phyloP scores from a whole-genome alignment of 2,888 invertebrate genomes.

The Labia minor region DNA sequence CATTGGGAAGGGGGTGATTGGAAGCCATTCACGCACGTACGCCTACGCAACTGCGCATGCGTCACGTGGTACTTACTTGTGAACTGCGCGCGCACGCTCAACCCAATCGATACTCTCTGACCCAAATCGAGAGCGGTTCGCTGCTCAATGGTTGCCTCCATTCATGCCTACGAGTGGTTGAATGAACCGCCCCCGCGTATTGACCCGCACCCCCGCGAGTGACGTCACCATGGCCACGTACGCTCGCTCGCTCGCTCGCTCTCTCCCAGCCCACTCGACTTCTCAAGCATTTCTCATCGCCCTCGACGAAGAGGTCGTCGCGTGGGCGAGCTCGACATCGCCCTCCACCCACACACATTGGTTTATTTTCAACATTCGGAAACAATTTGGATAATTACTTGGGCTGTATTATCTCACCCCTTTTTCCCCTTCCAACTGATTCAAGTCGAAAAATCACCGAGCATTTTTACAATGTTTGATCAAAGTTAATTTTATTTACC shows the following conservation, averaged over 20 bases:
- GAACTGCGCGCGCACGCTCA: background rate
- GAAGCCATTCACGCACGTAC: background rate
- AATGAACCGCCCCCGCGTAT: slow-evolving; percentile 4
- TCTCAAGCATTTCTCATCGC: slow-evolving; percentile 3
- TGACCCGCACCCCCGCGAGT: background rate
- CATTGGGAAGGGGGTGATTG: background rate
- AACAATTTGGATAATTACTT: too few relatives aligned
- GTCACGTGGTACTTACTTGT: slow-evolving; percentile 1
- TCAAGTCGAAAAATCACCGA: too few relatives aligned
- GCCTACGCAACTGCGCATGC: slow-evolving; percentile 4
- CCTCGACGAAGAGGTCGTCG: background rate
- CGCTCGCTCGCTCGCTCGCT: too few relatives aligned
- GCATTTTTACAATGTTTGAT: too few relatives aligned
- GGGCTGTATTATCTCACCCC: too few relatives aligned
- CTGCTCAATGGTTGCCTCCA: background rate
- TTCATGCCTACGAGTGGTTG: background rate
- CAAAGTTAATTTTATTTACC: too few relatives aligned
- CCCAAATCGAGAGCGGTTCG: background rate
- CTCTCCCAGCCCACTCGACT: slow-evolving; percentile 9
- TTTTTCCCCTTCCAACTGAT: too few relatives aligned
- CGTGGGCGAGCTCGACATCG: background rate
- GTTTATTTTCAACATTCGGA: too few relatives aligned
- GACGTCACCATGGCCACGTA: too few relatives aligned
- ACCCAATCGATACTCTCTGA: background rate
- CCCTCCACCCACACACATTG: background rate